Percentiles rank a stretch among this genome's conserved stretches.
Evolutionary conservation across 1,140 invertebrate species (phyloP).

Genomic region (Acyrthosiphon pisum): DNA sequence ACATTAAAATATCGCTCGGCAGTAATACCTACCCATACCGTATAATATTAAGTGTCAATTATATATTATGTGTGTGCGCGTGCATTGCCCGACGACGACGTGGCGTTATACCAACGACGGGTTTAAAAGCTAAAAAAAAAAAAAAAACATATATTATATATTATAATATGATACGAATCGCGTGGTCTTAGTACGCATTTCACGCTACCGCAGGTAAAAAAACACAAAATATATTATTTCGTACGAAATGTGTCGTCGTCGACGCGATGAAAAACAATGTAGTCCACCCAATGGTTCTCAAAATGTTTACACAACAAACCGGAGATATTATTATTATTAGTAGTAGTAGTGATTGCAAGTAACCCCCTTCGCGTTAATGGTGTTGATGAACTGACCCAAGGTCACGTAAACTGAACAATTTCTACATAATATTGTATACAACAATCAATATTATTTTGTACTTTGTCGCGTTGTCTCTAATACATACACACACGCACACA

Average conservation of each 20-base stretch:
- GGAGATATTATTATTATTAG: neutral
- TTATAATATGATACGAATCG: no score
- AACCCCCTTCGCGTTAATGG: slow-evolving; percentile 18
- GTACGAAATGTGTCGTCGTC: slow-evolving; percentile 22
- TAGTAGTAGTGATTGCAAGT: slow-evolving; percentile 8
- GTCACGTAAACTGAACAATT: neutral
- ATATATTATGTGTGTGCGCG: no score
- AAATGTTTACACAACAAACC: neutral
- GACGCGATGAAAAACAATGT: slow-evolving; percentile 23
- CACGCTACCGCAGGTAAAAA: neutral
- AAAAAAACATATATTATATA: neutral
- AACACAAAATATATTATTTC: neutral
- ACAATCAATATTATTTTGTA: neutral
- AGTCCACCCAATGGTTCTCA: slow-evolving; percentile 19
- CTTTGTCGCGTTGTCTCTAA: neutral
- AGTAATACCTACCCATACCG: neutral
- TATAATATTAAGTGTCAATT: no score
- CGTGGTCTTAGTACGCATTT: neutral
- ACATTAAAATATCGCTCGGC: neutral
- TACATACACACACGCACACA: neutral
- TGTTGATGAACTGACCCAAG: slow-evolving; percentile 38
- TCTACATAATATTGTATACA: neutral
- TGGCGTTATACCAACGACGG: neutral
- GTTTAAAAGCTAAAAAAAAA: neutral
- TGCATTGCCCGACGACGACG: neutral